Percentiles rank a stretch among this genome's conserved stretches.
Evolutionary conservation across 2,888 invertebrate genomes (phyloP).

Genomic region (Drosophila demipolita): DNA sequence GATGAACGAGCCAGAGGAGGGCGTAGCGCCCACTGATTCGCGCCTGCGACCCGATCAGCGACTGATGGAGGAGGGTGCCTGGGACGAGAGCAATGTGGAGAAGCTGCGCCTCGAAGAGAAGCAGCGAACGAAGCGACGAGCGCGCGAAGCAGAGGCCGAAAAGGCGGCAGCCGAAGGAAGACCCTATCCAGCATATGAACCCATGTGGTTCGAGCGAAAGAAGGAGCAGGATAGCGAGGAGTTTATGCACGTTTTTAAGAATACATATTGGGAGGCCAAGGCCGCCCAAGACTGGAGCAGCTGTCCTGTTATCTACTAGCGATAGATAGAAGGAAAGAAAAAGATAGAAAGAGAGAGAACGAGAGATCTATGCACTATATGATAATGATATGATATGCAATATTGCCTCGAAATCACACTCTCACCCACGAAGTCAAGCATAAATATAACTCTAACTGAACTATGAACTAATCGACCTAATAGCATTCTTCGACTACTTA

Average conservation of each 20-base stretch:
- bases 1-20: conserved; percentile 96
- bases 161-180: conserved; percentile 87
- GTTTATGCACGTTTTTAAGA: conserved; percentile 92
- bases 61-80: conserved; percentile 97
- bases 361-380: conserved; percentile 38
- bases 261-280: conserved; percentile 97
- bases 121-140: conserved; percentile 92
- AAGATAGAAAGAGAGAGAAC: background rate
- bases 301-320: conserved; percentile 94
- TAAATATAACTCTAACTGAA: conserved; percentile 44
- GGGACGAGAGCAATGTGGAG: conserved; percentile 96
- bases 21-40: conserved; percentile 97
- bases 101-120: conserved; percentile 97
- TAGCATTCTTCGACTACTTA: conserved; percentile 49
- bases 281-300: conserved; percentile 93
- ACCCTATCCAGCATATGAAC: conserved; percentile 91
- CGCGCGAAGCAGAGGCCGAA: conserved; percentile 93
- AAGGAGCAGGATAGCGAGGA: conserved; percentile 89
- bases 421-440: conserved; percentile 40
- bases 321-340: too few relatives aligned
- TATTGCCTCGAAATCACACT: conserved; percentile 40
- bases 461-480: conserved; percentile 53
- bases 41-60: conserved; percentile 97
- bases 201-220: conserved; percentile 95
- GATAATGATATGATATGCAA: conserved; percentile 46